phyloP scores from a whole-genome alignment of 1,140 invertebrate genomes.

The Trichonephila inaurata region DNA sequence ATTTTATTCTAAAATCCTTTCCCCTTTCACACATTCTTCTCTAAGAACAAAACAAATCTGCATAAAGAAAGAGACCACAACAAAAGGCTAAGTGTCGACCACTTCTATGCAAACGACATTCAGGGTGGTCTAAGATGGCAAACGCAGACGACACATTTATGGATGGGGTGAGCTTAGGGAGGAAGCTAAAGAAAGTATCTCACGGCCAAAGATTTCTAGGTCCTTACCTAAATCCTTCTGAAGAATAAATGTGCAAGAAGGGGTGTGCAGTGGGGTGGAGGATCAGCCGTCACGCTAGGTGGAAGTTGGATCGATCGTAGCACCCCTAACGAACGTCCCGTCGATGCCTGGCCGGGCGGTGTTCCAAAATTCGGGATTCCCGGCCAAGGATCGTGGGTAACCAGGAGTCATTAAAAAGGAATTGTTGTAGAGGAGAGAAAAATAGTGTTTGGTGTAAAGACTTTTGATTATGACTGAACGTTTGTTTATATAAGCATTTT shows the following conservation, averaged over 20 bases:
- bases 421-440: not conserved
- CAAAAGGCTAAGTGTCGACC: not conserved
- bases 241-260: constrained; percentile 9
- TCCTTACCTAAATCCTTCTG: not conserved
- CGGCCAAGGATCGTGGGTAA: not conserved
- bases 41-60: too few species aligned
- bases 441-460: too few species aligned
- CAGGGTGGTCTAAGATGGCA: not conserved
- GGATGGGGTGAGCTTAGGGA: not conserved
- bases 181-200: constrained; percentile 7
- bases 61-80: too few species aligned
- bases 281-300: constrained; percentile 15
- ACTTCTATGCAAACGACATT: not conserved
- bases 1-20: too few species aligned
- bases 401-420: not conserved
- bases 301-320: not conserved
- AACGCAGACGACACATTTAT: constrained; percentile 13
- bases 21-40: too few species aligned
- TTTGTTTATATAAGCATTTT: too few species aligned
- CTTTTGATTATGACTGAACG: too few species aligned
- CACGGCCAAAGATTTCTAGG: not conserved
- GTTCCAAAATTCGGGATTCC: not conserved
- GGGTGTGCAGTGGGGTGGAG: not conserved
- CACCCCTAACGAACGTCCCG: constrained; percentile 27
- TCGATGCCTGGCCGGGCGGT: constrained; percentile 26